These are phyloP conservation scores for Ornithorhynchus anatinus DNA, from an alignment of 2,113 vertebrate species.

Conservation along the genomic window DNA sequence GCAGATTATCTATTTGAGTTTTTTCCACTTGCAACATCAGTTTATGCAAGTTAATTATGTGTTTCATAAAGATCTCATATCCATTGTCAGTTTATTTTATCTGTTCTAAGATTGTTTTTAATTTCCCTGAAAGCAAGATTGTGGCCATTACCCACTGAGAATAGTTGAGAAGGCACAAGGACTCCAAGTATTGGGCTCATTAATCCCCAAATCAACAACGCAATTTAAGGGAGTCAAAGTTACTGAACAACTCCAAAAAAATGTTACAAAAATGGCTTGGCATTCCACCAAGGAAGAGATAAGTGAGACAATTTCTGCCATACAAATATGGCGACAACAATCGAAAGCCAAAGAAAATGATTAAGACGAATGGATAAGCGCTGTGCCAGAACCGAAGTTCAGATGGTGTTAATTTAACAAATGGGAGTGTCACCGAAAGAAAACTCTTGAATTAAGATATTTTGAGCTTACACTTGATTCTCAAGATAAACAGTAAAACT, in stretches of 20 bases:
- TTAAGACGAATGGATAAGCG: conserved; percentile 5
- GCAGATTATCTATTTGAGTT: no score
- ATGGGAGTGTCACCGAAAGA: conserved; percentile 7
- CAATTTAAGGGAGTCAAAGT: background rate
- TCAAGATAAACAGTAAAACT: conserved; percentile 9
- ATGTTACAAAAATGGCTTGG: background rate
- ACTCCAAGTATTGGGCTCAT: background rate
- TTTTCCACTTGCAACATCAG: no score
- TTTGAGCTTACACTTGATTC: conserved; percentile 19
- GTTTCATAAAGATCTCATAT: background rate
- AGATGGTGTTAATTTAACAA: conserved; percentile 24
- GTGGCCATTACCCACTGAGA: background rate
- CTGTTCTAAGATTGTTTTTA: background rate
- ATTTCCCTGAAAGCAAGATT: background rate
- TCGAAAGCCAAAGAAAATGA: background rate
- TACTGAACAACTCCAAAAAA: background rate
- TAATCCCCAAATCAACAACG: background rate
- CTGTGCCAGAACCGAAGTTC: conserved; percentile 3
- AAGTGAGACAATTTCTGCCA: background rate
- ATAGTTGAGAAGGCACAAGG: background rate
- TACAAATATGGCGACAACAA: conserved; percentile 1
- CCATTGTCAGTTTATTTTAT: background rate
- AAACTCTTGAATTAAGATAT: conserved; percentile 9
- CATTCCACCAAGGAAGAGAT: background rate
- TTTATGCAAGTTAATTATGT: no score